A percentile compares a stretch with the other conserved stretches of the same genome.
These are phyloP conservation scores for Diplodus sargus DNA, from an alignment of 2,797 vertebrate genomes.

Conservation along the genomic window DNA sequence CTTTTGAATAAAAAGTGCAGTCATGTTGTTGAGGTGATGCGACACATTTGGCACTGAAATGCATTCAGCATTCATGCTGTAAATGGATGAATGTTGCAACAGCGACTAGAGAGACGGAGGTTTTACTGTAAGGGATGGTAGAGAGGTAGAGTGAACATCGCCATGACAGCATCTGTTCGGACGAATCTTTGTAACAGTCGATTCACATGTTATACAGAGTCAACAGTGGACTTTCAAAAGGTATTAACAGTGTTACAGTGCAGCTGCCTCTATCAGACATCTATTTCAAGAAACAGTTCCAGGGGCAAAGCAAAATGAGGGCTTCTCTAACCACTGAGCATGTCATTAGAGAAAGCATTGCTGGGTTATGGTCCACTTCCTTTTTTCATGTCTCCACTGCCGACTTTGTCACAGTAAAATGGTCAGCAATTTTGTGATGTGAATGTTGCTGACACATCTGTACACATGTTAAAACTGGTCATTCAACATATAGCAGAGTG, in stretches of 20 bases:
- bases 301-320: neutral
- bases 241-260: neutral
- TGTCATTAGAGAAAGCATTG: slow-evolving; percentile 4
- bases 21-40: slow-evolving; percentile 26
- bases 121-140: slow-evolving; percentile 8
- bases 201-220: slow-evolving; percentile 1
- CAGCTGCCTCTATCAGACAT: neutral
- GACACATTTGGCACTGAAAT: slow-evolving; percentile 19
- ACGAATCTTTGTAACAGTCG: slow-evolving; percentile 20
- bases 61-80: slow-evolving; percentile 24
- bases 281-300: neutral
- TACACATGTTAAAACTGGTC: slow-evolving; percentile 22
- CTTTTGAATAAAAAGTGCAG: slow-evolving; percentile 7
- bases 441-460: slow-evolving; percentile 3
- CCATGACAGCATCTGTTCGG: slow-evolving; percentile 5
- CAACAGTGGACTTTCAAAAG: neutral
- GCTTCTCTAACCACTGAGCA: slow-evolving; percentile 5
- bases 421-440: neutral
- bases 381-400: slow-evolving; percentile 22
- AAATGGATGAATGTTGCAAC: slow-evolving; percentile 34
- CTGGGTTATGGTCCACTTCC: slow-evolving; percentile 25
- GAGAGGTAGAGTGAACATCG: slow-evolving; percentile 10
- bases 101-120: slow-evolving; percentile 11
- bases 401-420: slow-evolving; percentile 24
- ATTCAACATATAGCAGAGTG: slow-evolving; percentile 2